Conservation (phyloP, 2,797 vertebrate genomes). For the Rhinogobio ventralis region DNA sequence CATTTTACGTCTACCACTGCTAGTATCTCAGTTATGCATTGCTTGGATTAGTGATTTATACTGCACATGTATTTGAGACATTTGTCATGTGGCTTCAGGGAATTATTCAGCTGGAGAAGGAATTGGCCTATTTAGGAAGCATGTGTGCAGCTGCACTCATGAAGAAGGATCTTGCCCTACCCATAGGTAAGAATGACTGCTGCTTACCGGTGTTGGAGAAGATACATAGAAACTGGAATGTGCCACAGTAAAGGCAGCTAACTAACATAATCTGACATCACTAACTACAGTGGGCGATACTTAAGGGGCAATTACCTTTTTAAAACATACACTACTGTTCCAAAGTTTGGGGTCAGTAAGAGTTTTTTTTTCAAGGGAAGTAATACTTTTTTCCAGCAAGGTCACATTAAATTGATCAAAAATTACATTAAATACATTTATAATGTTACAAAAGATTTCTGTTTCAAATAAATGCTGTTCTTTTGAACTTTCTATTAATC, state of each 20-base stretch:
- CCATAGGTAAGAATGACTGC: slow-evolving; percentile 83
- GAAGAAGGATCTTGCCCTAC: slow-evolving; percentile 98
- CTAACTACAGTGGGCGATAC: background rate
- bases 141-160: slow-evolving; percentile 97
- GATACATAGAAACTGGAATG: background rate
- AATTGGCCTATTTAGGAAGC: slow-evolving; percentile 94
- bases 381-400: background rate
- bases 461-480: too few relatives aligned
- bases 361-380: background rate
- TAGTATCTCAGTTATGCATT: background rate
- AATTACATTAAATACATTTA: background rate
- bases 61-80: background rate
- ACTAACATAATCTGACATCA: background rate
- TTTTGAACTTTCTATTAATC: background rate
- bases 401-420: background rate
- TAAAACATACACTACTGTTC: background rate
- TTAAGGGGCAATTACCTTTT: background rate
- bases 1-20: background rate
- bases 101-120: slow-evolving; percentile 97
- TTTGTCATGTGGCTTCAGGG: slow-evolving; percentile 78
- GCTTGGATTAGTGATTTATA: background rate
- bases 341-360: background rate
- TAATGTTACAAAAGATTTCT: background rate
- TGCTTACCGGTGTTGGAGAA: background rate
- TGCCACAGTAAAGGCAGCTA: too few relatives aligned